Base-by-base conservation (phyloP, 2,888 invertebrate species). In the Thalpophila matura region DNA sequence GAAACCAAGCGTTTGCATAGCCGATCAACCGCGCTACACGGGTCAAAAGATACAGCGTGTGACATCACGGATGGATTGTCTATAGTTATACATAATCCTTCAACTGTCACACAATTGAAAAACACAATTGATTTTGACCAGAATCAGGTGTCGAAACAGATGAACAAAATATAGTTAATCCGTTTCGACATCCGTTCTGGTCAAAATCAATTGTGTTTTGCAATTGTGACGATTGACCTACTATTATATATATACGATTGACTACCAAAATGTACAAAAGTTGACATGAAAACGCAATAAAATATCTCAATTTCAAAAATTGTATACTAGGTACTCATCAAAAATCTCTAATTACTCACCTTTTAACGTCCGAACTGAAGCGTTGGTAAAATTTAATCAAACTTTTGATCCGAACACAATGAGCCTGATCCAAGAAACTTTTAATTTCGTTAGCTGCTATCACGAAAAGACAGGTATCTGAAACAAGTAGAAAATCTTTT, bases 391-490 rank as follows among this genome's bases (percentile, higher is more conserved):
- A 78, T 75, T 78, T 63, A 76, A 79, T 81, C 61, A 71, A 80
- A 76, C 73, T 79, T 76, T 56, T 67, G 54, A 57, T 50, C 58
- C 57, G 46, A 37, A 73, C 79, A 78, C 79, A 80, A 79, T 76
- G 65, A 81, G 73, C 63, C 24, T 49, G 59, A 73, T 68, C 55
- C 62, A 42, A 53, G 63, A 50, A 77, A 78, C 71, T 79, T 81
- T 78, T 74, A 76, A 77, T 75, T 81, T 71, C 71, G 67, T 74
- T 77, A 64, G 66, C 69, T 62, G 50, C 54, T 77, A 74, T 75
- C 77, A 64, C 59, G 67, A 69, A 60, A 63, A 55, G 72, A 67
- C 70, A 60, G 71, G 63, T 80, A 82, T 68, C 84, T 84, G 84
- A 59, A 84, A 84, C 82, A 84, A 85, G 60, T 46, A 26, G 57